Base-by-base conservation (phyloP, 2,888 invertebrate species). In the Piscicola geometra region DNA sequence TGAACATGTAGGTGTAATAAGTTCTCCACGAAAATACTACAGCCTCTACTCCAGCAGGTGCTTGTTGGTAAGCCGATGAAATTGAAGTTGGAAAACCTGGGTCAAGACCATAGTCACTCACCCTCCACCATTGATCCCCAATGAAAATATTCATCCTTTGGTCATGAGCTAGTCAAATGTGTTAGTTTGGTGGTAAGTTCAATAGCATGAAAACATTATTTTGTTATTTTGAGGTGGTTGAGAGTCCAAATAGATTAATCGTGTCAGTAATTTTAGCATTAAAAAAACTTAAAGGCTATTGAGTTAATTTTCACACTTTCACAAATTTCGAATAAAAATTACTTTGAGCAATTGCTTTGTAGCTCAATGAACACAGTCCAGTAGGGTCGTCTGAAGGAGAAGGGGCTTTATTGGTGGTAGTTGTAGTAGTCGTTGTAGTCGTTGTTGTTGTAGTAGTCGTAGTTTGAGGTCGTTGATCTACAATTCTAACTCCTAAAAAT, bases 1-100 rank as follows among this genome's bases (percentile, higher is more conserved):
- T 84, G 75, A 84, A 84, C 67, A 84, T 79, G 75, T 82, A 83
- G 18, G 82, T 80, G 52, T 81, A 80, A 15, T 81, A 75, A 18
- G 80, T 76, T 72, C 80, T 78, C 56, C 79, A 78, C 66, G 83
- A 82, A 75, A 81, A 82, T n/a, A 82, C 82, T 0, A 82, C 82
- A 0, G 83, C 83, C 0, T 81, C 81, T 0, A 82, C 78, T 68
- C 78, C 79, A 47, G 76, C 78, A 0, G 83, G 83, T 0, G 82
- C 82, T 18, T 77, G 78, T 50, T 74, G 36, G 75, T 81, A 83
- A 1, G 82, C 79, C 30, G 79, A 79, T 18, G 80, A 75, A 25
- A 79, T 78, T 15, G 75, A 79, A 35, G 78, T 80, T 1, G 83
- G 83, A 75, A 80, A 83, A 3, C 81, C 81, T 12, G 75, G 66